A percentile compares a stretch with the other conserved stretches of the same genome.
phyloP scores from a whole-genome alignment of 2,113 vertebrate genomes.

The Regulus satrapa region DNA sequence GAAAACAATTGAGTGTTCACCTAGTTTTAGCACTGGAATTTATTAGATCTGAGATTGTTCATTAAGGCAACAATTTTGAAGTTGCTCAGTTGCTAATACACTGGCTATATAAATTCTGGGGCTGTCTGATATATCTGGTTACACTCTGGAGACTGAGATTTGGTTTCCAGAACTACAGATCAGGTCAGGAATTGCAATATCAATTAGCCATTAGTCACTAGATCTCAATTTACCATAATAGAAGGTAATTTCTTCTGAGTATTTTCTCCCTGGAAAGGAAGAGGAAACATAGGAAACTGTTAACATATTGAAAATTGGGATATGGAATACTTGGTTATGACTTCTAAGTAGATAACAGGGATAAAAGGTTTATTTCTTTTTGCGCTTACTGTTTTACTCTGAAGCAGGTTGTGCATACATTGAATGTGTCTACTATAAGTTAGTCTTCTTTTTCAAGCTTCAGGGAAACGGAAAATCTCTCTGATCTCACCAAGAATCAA shows the following conservation, averaged over 20 bases:
- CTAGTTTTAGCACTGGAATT: slow-evolving; percentile 55
- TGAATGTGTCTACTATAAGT: not conserved
- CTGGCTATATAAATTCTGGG: slow-evolving; percentile 38
- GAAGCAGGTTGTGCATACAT: not conserved
- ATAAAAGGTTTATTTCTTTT: not conserved
- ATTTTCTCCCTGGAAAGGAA: slow-evolving; percentile 29
- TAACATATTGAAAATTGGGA: not conserved
- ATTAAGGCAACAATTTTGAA: slow-evolving; percentile 66
- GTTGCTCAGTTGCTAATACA: slow-evolving; percentile 61
- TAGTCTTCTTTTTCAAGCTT: not conserved
- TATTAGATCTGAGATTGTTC: slow-evolving; percentile 46
- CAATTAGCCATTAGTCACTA: slow-evolving; percentile 72
- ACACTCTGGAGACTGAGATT: slow-evolving; percentile 63
- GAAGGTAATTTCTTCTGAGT: slow-evolving; percentile 51
- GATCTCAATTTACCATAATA: slow-evolving; percentile 62
- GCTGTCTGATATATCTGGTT: slow-evolving; percentile 59
- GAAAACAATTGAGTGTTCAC: slow-evolving; percentile 40
- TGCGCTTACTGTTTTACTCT: not conserved
- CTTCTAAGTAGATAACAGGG: not conserved
- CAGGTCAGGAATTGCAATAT: slow-evolving; percentile 72
- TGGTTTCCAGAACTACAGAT: slow-evolving; percentile 66
- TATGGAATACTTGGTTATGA: not conserved
- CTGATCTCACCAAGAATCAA: not conserved
- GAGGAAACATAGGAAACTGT: not conserved
- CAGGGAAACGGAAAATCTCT: not conserved